A percentile compares a stretch with the other conserved stretches of the same genome.
These are phyloP conservation scores for Timema cristinae DNA, from an alignment of 2,888 invertebrate genomes.

Conservation along the genomic window DNA sequence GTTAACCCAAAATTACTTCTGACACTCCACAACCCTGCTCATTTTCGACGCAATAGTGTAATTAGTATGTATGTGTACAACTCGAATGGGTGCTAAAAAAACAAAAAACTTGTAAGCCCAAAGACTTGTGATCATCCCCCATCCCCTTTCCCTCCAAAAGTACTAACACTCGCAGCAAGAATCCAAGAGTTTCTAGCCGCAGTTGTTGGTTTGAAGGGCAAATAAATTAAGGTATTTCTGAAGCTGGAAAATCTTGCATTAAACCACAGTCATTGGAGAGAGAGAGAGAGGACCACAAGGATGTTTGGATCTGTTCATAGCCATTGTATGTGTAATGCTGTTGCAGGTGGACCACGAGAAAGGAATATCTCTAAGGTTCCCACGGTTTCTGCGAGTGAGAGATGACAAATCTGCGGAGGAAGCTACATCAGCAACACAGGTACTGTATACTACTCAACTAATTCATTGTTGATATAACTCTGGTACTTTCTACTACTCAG, in stretches of 20 bases:
- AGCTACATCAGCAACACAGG: conserved; percentile 85
- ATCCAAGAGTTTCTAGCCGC: neutral
- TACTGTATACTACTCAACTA: conserved; percentile 38
- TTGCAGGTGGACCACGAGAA: conserved; percentile 74
- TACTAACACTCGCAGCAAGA: neutral
- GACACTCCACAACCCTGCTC: too few relatives aligned
- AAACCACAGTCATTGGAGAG: too few relatives aligned
- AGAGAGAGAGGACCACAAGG: neutral
- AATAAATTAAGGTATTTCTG: neutral
- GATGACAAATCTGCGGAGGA: conserved; percentile 91
- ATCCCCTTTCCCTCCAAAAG: neutral
- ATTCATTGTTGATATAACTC: neutral
- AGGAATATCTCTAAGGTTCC: conserved; percentile 94
- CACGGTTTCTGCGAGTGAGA: conserved; percentile 83
- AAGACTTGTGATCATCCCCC: neutral
- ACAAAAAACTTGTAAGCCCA: neutral
- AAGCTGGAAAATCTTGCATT: neutral
- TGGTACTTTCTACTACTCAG: neutral
- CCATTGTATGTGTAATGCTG: conserved; percentile 16
- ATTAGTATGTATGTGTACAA: too few relatives aligned
- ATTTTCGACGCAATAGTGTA: too few relatives aligned
- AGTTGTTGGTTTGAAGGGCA: too few relatives aligned
- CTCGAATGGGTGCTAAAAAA: too few relatives aligned
- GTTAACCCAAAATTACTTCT: too few relatives aligned
- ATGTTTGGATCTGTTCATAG: neutral